These are phyloP conservation scores for Atrichornis clamosus DNA, from an alignment of 2,113 vertebrate species.

Conservation along the genomic window DNA sequence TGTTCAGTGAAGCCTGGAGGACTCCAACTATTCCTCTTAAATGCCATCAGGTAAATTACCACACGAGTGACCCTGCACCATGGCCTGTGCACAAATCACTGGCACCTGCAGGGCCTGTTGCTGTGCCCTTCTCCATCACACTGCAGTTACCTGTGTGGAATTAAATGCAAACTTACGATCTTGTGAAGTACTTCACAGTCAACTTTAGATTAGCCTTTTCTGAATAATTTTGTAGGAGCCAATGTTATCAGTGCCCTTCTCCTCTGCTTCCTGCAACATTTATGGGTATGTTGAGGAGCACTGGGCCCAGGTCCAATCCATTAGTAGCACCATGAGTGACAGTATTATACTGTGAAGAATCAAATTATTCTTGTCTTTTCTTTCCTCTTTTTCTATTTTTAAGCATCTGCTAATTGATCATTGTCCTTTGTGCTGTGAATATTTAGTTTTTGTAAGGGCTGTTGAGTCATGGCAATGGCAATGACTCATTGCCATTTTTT, in stretches of 20 bases:
- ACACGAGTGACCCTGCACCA: neutral
- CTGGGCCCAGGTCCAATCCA: neutral
- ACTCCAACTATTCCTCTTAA: neutral
- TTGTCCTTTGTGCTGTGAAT: neutral
- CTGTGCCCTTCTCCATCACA: neutral
- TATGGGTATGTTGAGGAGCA: neutral
- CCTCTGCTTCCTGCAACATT: neutral
- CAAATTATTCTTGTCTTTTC: neutral
- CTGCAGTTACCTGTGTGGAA: neutral
- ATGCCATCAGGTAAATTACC: neutral
- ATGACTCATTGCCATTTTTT: neutral
- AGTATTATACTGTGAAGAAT: neutral
- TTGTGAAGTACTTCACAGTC: neutral
- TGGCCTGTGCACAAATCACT: neutral
- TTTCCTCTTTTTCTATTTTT: neutral
- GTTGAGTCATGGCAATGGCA: neutral
- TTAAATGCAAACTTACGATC: neutral
- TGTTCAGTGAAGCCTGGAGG: neutral
- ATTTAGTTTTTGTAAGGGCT: neutral
- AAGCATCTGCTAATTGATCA: neutral
- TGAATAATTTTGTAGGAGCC: neutral
- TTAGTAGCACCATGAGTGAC: neutral
- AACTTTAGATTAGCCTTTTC: neutral
- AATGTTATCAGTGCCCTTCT: neutral
- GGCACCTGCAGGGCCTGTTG: neutral